Conservation (phyloP, 2,113 vertebrate genomes). For the Myiopsitta monachus region DNA sequence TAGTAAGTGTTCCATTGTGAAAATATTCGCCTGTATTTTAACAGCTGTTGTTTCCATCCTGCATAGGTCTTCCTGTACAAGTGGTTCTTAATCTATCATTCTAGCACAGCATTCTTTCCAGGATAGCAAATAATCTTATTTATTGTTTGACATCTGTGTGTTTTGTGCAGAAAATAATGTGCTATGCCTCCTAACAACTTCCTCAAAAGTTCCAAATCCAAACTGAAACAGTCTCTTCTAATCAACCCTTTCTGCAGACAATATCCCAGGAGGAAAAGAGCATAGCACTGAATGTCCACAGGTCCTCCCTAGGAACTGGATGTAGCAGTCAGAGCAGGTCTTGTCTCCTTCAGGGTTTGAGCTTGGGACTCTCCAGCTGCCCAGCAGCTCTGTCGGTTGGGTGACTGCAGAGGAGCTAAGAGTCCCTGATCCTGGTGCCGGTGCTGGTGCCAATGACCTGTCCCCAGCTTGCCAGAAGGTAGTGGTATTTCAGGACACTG, state of each 20-base stretch:
- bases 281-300: neutral
- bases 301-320: neutral
- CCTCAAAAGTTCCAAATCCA: neutral
- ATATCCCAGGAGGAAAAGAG: neutral
- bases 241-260: accelerated
- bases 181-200: neutral
- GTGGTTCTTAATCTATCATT: neutral
- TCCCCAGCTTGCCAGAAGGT: neutral
- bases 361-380: neutral
- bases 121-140: neutral
- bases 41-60: neutral
- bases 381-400: neutral
- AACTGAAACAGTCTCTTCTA: neutral
- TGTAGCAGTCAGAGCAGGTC: accelerated
- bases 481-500: neutral
- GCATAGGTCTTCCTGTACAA: neutral
- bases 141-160: neutral
- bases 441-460: neutral
- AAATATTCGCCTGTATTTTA: neutral
- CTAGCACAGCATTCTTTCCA: neutral
- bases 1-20: neutral
- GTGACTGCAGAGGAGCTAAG: too few species aligned
- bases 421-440: neutral
- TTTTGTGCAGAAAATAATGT: neutral
- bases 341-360: neutral